A percentile compares a stretch with the other conserved stretches of the same genome.
Evolutionary conservation across 2,888 invertebrate genomes (phyloP).

Genomic region (Drosophila meridionalis): DNA sequence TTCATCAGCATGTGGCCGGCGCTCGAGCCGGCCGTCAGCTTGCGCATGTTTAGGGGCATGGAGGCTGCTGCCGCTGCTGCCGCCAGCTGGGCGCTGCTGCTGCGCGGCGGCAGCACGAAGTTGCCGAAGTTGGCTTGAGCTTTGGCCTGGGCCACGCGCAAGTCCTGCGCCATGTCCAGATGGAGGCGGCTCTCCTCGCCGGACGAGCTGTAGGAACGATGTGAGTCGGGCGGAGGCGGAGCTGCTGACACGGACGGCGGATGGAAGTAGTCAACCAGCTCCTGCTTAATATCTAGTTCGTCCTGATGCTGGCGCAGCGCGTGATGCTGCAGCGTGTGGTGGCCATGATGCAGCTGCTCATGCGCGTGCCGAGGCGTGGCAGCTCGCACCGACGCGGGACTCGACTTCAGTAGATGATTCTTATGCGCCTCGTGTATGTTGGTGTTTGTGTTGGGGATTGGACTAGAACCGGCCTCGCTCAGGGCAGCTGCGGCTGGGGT

Average conservation of each 20-base stretch:
- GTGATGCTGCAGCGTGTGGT: conserved; percentile 42
- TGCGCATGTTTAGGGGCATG: conserved; percentile 82
- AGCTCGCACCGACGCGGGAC: conserved; percentile 60
- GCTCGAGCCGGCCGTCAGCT: conserved; percentile 64
- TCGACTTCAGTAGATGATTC: conserved; percentile 66
- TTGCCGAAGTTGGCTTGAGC: conserved; percentile 76
- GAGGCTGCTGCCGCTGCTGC: conserved; percentile 36
- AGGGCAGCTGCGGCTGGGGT: conserved; percentile 12
- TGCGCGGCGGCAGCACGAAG: conserved; percentile 78
- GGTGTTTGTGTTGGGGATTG: conserved; percentile 79
- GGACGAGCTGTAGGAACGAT: conserved; percentile 83
- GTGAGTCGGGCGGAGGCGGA: conserved; percentile 81
- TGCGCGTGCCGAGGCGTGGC: conserved; percentile 68
- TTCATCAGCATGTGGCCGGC: conserved; percentile 82
- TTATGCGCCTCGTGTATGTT: conserved; percentile 81
- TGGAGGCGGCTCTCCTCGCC: conserved; percentile 80
- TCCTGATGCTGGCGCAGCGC: conserved; percentile 54
- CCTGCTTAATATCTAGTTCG: conserved; percentile 83
- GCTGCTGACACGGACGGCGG: conserved; percentile 66
- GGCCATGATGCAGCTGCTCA: conserved; percentile 62
- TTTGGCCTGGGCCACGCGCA: conserved; percentile 82
- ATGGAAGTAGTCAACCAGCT: conserved; percentile 82
- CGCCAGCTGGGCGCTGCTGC: conserved; percentile 46
- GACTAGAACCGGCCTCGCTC: conserved; percentile 78
- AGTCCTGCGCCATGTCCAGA: conserved; percentile 83